These are phyloP conservation scores for Coranthus polyacanthus DNA, from an alignment of 2,797 vertebrate genomes.

Conservation along the genomic window DNA sequence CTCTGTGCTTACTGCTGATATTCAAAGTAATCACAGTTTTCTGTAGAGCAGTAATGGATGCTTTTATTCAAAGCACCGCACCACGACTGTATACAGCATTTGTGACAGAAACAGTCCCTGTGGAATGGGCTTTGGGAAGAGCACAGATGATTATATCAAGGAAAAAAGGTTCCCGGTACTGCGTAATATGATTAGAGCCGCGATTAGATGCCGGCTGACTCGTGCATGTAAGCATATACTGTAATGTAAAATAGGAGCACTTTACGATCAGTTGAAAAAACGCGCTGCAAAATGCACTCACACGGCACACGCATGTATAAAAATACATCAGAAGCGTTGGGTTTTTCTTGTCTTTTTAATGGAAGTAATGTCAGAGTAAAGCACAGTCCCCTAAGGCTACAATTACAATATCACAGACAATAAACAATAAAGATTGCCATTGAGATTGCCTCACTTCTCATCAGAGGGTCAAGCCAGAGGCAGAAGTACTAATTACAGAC, in stretches of 20 bases:
- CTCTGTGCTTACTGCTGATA: slow-evolving; percentile 2
- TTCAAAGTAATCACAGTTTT: slow-evolving; percentile 1
- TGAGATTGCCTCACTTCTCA: slow-evolving; percentile 54
- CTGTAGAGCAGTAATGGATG: slow-evolving; percentile 3
- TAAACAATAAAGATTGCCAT: slow-evolving; percentile 40
- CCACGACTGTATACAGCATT: slow-evolving; percentile 5
- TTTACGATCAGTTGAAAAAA: slow-evolving; percentile 4
- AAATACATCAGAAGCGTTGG: slow-evolving; percentile 14
- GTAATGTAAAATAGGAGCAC: slow-evolving; percentile 19
- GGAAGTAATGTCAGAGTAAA: slow-evolving; percentile 37
- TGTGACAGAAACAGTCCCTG: slow-evolving; percentile 26
- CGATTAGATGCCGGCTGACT: slow-evolving; percentile 25
- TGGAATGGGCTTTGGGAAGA: slow-evolving; percentile 3
- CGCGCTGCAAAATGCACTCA: background rate
- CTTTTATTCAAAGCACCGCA: slow-evolving; percentile 23
- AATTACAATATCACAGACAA: slow-evolving; percentile 60
- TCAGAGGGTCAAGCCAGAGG: slow-evolving; percentile 68
- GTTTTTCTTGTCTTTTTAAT: slow-evolving; percentile 26
- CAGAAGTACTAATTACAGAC: slow-evolving; percentile 63
- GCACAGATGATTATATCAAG: slow-evolving; percentile 16
- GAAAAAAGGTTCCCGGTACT: slow-evolving; percentile 20
- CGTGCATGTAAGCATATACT: slow-evolving; percentile 14
- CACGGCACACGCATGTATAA: background rate
- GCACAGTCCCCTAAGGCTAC: slow-evolving; percentile 46
- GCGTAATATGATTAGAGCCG: slow-evolving; percentile 30